Percentiles rank a stretch among this genome's conserved stretches.
Evolutionary conservation across 2,888 invertebrate species (phyloP).

Genomic region (Philereme vetulata): DNA sequence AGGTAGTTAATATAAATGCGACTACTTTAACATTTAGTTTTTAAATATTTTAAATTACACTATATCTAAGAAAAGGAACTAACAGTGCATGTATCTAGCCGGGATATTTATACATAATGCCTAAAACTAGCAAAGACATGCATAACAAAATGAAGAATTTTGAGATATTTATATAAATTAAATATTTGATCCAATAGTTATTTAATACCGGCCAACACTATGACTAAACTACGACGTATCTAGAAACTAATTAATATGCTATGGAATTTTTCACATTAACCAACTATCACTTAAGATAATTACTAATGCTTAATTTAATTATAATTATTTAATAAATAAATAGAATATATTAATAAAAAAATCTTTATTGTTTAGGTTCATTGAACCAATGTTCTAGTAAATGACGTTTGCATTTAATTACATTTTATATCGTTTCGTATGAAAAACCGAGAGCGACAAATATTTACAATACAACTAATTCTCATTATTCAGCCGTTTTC

Average conservation of each 20-base stretch:
- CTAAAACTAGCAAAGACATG: slow-evolving; percentile 55
- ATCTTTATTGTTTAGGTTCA: slow-evolving; percentile 38
- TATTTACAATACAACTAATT: slow-evolving; percentile 10
- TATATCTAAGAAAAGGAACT: slow-evolving; percentile 75
- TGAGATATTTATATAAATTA: slow-evolving; percentile 12
- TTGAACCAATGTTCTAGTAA: slow-evolving; percentile 29
- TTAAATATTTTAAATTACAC: slow-evolving; percentile 30
- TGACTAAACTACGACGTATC: slow-evolving; percentile 41
- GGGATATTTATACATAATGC: slow-evolving; percentile 57
- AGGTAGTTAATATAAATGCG: slow-evolving; percentile 7
- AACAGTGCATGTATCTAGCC: slow-evolving; percentile 71
- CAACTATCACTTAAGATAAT: slow-evolving; percentile 44
- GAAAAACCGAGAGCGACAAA: slow-evolving; percentile 6
- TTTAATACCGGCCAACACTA: slow-evolving; percentile 43
- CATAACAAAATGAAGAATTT: slow-evolving; percentile 31
- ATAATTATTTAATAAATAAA: slow-evolving; percentile 79
- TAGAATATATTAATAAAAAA: slow-evolving; percentile 75
- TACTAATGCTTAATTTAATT: slow-evolving; percentile 51
- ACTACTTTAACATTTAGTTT: slow-evolving; percentile 17
- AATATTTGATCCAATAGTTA: slow-evolving; percentile 18
- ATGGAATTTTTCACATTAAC: slow-evolving; percentile 73
- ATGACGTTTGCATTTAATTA: slow-evolving; percentile 13
- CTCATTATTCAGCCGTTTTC: neutral
- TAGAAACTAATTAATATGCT: slow-evolving; percentile 54
- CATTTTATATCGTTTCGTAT: slow-evolving; percentile 8